phyloP scores from a whole-genome alignment of 2,888 invertebrate species.

The Drosophila merina region DNA sequence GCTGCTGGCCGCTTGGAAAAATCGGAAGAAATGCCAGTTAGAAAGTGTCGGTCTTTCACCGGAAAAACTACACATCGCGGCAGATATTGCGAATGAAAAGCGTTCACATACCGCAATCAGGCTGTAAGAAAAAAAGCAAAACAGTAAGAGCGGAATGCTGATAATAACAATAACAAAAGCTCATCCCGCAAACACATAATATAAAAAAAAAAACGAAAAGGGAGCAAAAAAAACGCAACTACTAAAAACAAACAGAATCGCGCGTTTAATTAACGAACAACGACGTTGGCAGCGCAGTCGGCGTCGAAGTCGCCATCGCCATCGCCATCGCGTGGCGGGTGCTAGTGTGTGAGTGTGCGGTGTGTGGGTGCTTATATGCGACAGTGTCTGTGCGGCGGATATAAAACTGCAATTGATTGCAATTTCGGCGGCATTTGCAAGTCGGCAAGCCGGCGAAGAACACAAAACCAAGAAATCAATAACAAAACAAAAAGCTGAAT shows the following conservation, averaged over 20 bases:
- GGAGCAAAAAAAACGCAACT: constrained; percentile 15
- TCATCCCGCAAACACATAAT: constrained; percentile 9
- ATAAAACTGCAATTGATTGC: constrained; percentile 77
- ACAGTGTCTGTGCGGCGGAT: constrained; percentile 47
- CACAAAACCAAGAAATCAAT: constrained; percentile 69
- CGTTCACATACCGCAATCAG: constrained; percentile 39
- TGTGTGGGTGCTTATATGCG: constrained; percentile 20
- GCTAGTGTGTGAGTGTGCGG: constrained; percentile 5
- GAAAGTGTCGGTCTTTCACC: constrained; percentile 75
- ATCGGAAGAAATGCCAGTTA: constrained; percentile 69
- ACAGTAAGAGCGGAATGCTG: constrained; percentile 56
- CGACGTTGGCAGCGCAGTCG: constrained; percentile 56
- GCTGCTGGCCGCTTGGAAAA: constrained; percentile 64
- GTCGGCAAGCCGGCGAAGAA: constrained; percentile 63
- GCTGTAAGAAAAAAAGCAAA: constrained; percentile 31
- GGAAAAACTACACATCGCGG: constrained; percentile 80
- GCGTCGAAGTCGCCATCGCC: constrained; percentile 39
- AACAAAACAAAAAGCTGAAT: constrained; percentile 57
- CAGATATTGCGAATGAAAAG: constrained; percentile 19
- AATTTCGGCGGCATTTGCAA: constrained; percentile 77
- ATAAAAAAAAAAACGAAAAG: constrained; percentile 2
- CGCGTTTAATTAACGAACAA: constrained; percentile 70
- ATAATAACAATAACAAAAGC: constrained; percentile 72
- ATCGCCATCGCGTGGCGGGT: constrained; percentile 26
- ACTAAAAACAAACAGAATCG: constrained; percentile 40